phyloP scores from a whole-genome alignment of 30 jellyfish, hydroid and myxozoan genomes.

The Nemopilema nomurai region DNA sequence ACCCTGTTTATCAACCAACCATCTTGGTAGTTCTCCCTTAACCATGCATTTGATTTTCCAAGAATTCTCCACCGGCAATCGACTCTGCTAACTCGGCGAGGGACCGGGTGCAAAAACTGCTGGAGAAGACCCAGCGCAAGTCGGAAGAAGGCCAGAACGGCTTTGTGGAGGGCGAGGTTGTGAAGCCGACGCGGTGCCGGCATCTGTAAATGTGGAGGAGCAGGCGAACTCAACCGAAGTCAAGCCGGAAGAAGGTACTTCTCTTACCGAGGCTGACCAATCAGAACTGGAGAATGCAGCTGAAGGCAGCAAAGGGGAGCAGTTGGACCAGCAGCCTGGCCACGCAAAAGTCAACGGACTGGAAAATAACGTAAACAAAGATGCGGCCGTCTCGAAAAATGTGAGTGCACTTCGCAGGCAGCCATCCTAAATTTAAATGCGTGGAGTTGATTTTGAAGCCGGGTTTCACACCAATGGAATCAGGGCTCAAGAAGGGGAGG shows the following conservation, averaged over 20 bases:
- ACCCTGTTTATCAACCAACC: too few relatives aligned
- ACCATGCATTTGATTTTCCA: not conserved
- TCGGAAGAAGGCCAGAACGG: slow-evolving; percentile 41
- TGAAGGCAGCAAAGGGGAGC: slow-evolving; percentile 9
- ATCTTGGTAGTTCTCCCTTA: too few relatives aligned
- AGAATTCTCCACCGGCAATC: slow-evolving; percentile 64
- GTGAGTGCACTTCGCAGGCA: not conserved
- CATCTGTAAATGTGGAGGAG: not conserved
- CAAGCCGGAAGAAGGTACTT: slow-evolving; percentile 23
- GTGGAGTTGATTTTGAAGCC: too few relatives aligned
- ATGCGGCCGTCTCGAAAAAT: not conserved
- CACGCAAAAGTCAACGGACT: slow-evolving; percentile 11
- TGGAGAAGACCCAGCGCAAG: slow-evolving; percentile 55
- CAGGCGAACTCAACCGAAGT: not conserved
- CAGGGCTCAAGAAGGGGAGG: too few relatives aligned
- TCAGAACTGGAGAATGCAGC: slow-evolving; percentile 37
- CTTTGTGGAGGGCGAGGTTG: slow-evolving; percentile 2
- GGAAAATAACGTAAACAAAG: slow-evolving; percentile 1
- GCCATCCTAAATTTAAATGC: too few relatives aligned
- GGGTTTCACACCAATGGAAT: too few relatives aligned
- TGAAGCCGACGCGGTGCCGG: not conserved
- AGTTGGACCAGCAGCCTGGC: slow-evolving; percentile 2
- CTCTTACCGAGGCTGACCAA: slow-evolving; percentile 62
- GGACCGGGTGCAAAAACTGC: slow-evolving; percentile 53
- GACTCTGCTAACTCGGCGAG: slow-evolving; percentile 59